These are phyloP conservation scores for Apostichopus parvimensis DNA, from an alignment of 35 echinoderm and acorn worm genomes.

Conservation along the genomic window DNA sequence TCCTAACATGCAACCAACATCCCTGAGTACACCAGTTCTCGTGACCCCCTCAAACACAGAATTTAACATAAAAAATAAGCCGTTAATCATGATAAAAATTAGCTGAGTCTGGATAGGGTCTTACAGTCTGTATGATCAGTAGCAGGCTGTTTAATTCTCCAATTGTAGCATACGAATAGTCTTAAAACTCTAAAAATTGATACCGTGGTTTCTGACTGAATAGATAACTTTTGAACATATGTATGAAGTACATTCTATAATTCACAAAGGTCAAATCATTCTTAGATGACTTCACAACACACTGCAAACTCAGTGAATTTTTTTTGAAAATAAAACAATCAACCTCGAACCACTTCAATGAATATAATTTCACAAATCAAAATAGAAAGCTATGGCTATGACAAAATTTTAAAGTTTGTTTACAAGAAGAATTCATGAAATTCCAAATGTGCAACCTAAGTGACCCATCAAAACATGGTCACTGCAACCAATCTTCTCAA, in stretches of 20 bases:
- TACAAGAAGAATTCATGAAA: neutral
- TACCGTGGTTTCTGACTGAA: too few species aligned
- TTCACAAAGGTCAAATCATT: too few species aligned
- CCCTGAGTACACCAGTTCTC: too few species aligned
- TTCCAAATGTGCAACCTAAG: neutral
- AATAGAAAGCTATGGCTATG: neutral
- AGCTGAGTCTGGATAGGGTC: too few species aligned
- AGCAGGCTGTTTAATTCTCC: too few species aligned
- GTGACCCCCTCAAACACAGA: neutral
- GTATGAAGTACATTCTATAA: too few species aligned
- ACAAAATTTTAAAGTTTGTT: neutral
- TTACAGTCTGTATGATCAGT: too few species aligned
- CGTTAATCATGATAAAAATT: too few species aligned
- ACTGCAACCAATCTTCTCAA: neutral
- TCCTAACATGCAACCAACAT: neutral
- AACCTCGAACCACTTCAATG: neutral
- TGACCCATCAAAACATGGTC: neutral
- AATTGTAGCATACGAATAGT: too few species aligned
- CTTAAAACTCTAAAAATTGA: too few species aligned
- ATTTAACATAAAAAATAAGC: neutral
- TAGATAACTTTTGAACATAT: too few species aligned
- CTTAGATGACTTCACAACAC: neutral
- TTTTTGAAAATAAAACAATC: neutral
- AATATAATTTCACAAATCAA: neutral
- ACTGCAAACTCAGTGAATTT: constrained; percentile 10